These are phyloP conservation scores for Homalodisca vitripennis DNA, from an alignment of 1,140 invertebrate species.

Conservation along the genomic window DNA sequence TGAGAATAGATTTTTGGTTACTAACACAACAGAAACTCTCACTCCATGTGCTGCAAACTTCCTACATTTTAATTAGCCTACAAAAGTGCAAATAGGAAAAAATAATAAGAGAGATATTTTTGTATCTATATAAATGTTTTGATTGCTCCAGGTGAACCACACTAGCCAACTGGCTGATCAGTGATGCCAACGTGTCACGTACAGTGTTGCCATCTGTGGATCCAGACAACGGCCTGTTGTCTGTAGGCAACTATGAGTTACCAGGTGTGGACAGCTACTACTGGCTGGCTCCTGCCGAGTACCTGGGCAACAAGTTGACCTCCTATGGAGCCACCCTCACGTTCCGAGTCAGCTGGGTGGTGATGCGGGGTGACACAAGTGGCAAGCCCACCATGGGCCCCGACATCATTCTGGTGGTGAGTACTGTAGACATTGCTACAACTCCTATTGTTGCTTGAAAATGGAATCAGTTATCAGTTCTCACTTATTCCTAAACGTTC, in stretches of 20 bases:
- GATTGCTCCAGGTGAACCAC: slow-evolving; percentile 61
- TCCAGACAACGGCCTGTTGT: slow-evolving; percentile 55
- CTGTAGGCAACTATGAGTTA: slow-evolving; percentile 64
- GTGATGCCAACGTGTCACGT: slow-evolving; percentile 57
- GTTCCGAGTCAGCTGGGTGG: slow-evolving; percentile 79
- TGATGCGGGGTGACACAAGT: slow-evolving; percentile 84
- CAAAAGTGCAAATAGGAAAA: no score
- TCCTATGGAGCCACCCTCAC: slow-evolving; percentile 82
- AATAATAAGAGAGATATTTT: no score
- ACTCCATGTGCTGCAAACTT: no score
- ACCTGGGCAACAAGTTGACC: slow-evolving; percentile 70
- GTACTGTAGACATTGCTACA: no score
- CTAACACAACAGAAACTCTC: no score
- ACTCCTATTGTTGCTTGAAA: no score
- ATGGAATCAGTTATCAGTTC: no score
- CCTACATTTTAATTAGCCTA: no score
- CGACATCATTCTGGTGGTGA: slow-evolving; percentile 82
- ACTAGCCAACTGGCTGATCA: slow-evolving; percentile 62
- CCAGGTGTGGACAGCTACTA: slow-evolving; percentile 75
- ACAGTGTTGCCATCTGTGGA: slow-evolving; percentile 54
- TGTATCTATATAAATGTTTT: no score
- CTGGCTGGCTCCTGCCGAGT: slow-evolving; percentile 81
- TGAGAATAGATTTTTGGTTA: no score
- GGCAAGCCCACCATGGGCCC: slow-evolving; percentile 80
- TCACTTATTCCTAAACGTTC: no score